Percentiles rank a stretch among this genome's conserved stretches.
These are phyloP conservation scores for Stenolophus ochropezus DNA, from an alignment of 2,888 invertebrate genomes.

Conservation along the genomic window DNA sequence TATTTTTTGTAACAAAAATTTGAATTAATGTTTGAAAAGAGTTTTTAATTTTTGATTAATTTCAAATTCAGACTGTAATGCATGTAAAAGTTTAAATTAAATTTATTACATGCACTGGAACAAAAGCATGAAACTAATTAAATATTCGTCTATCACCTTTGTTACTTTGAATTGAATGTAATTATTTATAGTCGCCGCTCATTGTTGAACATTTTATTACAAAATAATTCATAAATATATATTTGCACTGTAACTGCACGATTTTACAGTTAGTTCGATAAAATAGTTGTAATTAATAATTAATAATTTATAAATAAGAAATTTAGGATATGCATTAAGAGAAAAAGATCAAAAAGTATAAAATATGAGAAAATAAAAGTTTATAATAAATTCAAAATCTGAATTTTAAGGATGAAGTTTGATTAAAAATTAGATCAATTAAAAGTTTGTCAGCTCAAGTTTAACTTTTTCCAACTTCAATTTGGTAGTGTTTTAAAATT, in stretches of 20 bases:
- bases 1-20: neutral
- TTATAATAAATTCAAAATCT: conserved; percentile 33
- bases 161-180: too few species aligned
- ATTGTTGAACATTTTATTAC: too few species aligned
- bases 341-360: conserved; percentile 13
- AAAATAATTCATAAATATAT: too few species aligned
- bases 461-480: conserved; percentile 36
- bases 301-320: too few species aligned
- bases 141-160: too few species aligned
- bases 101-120: neutral
- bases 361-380: conserved; percentile 24
- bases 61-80: neutral
- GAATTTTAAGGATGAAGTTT: conserved; percentile 43
- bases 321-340: too few species aligned
- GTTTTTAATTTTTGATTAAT: neutral
- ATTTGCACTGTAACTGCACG: too few species aligned
- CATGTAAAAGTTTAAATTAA: neutral
- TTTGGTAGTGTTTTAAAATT: conserved; percentile 41
- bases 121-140: neutral
- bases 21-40: too few species aligned
- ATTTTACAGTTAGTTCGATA: too few species aligned
- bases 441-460: conserved; percentile 39
- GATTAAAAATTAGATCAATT: conserved; percentile 39
- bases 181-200: too few species aligned
- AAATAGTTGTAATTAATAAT: too few species aligned